Conservation (phyloP, 2,888 invertebrate species). For the Stenolophus ochropezus region DNA sequence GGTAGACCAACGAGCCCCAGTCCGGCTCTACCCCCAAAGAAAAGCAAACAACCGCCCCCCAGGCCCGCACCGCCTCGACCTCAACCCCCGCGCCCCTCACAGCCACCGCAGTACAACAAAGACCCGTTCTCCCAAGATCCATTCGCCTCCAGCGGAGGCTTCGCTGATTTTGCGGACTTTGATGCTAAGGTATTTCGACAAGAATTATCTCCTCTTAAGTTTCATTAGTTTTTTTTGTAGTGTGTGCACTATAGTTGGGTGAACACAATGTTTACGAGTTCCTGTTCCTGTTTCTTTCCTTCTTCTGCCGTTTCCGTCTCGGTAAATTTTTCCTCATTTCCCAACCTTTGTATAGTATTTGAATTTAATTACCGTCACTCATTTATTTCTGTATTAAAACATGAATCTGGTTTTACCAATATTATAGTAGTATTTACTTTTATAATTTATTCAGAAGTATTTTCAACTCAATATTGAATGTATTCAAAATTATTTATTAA, state of each 20-base stretch:
- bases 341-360: neutral
- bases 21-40: conserved; percentile 78
- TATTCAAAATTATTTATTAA: too few relatives aligned
- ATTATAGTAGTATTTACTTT: neutral
- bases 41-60: conserved; percentile 92
- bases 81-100: conserved; percentile 73
- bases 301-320: neutral
- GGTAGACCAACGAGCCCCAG: conserved; percentile 76
- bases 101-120: conserved; percentile 73
- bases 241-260: conserved; percentile 68
- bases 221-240: conserved; percentile 64
- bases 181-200: conserved; percentile 77
- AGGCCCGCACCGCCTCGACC: conserved; percentile 85
- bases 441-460: too few relatives aligned
- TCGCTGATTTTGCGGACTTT: conserved; percentile 89
- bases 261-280: neutral
- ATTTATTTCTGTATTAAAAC: neutral
- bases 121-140: conserved; percentile 74
- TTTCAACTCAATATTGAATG: too few relatives aligned
- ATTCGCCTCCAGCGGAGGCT: conserved; percentile 74
- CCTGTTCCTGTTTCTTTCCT: conserved; percentile 42
- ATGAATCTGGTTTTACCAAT: neutral
- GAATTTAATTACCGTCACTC: neutral
- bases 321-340: neutral
- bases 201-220: neutral